These are phyloP conservation scores for Balaeniceps rex DNA, from an alignment of 2,113 vertebrate species.

Conservation along the genomic window DNA sequence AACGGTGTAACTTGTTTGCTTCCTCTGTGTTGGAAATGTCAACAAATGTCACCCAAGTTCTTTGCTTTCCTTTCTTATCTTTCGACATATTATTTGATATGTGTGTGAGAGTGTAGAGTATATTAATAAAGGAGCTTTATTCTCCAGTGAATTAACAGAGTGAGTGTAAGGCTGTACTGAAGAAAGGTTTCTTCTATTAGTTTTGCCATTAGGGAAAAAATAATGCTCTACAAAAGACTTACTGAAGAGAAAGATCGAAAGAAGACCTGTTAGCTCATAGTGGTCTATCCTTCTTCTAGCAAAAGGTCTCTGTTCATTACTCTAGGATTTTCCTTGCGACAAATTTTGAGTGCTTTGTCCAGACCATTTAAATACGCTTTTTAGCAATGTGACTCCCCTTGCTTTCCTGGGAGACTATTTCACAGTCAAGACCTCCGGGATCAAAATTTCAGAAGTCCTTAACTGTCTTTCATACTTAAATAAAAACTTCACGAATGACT, in stretches of 20 bases:
- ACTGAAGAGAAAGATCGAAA: not conserved
- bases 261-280: not conserved
- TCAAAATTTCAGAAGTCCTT: not conserved
- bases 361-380: not conserved
- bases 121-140: slow-evolving; percentile 35
- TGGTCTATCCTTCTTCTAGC: not conserved
- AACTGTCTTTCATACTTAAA: not conserved
- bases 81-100: slow-evolving; percentile 42
- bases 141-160: not conserved
- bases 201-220: not conserved
- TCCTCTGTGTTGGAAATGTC: slow-evolving; percentile 70
- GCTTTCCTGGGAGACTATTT: not conserved
- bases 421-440: not conserved
- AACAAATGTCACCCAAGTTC: slow-evolving; percentile 73
- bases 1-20: slow-evolving; percentile 63
- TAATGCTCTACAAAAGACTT: not conserved
- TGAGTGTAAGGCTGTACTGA: not conserved
- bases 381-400: not conserved
- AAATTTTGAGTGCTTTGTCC: not conserved
- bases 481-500: not conserved
- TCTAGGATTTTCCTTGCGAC: not conserved
- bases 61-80: slow-evolving; percentile 33
- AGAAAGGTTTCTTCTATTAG: slow-evolving; percentile 6
- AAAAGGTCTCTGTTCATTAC: not conserved
- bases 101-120: not conserved